Percentiles rank a stretch among this genome's conserved stretches.
phyloP scores from a whole-genome alignment of 2,113 vertebrate genomes.

The Zootoca vivipara region DNA sequence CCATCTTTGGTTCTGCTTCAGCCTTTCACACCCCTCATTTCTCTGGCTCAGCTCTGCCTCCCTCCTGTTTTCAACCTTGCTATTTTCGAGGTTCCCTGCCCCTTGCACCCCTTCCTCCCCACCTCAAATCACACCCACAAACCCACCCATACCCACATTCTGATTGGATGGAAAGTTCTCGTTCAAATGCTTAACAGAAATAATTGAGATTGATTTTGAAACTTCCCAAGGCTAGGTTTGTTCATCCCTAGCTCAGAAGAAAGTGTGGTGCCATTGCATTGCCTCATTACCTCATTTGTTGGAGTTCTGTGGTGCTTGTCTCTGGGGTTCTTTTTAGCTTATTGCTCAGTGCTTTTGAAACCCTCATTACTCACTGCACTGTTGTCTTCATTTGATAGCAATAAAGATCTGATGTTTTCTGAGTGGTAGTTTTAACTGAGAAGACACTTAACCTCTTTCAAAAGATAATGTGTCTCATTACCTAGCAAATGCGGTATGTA shows the following conservation, averaged over 20 bases:
- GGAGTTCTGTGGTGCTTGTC: conserved; percentile 10
- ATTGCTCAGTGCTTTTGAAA: conserved; percentile 15
- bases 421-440: conserved; percentile 22
- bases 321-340: background rate
- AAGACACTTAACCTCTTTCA: conserved; percentile 11
- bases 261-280: background rate
- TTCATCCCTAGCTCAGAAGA: conserved; percentile 5
- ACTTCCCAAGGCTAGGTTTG: conserved; percentile 9
- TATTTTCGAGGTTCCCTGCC: too few relatives aligned
- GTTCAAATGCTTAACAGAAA: background rate
- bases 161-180: background rate
- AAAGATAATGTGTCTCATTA: conserved; percentile 16
- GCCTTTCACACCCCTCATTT: background rate
- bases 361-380: conserved; percentile 4
- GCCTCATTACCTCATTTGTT: background rate
- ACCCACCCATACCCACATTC: background rate
- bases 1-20: background rate
- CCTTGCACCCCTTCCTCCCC: background rate
- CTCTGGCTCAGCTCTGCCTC: background rate
- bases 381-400: background rate
- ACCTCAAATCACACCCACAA: background rate
- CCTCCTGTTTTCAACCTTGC: background rate
- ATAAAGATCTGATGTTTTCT: conserved; percentile 12
- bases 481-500: conserved; percentile 14
- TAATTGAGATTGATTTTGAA: conserved; percentile 17